phyloP scores from a whole-genome alignment of 1,140 invertebrate genomes.

The Tetramorium parvispinum region DNA sequence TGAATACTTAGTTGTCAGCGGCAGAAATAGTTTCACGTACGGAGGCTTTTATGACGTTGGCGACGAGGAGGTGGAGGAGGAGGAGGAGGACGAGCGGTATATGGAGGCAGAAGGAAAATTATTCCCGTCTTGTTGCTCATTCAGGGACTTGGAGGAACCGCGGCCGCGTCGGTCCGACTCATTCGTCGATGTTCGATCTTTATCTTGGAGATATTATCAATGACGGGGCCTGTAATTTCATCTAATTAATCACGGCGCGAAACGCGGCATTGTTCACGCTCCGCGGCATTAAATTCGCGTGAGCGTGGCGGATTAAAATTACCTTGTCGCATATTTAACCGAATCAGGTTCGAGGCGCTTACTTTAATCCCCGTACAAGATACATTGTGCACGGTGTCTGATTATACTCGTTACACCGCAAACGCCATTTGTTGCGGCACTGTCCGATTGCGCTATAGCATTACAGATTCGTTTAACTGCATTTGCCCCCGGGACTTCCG shows the following conservation, averaged over 20 bases:
- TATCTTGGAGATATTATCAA: constrained; percentile 70
- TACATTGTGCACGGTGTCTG: constrained; percentile 52
- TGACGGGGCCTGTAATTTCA: constrained; percentile 65
- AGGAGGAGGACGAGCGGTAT: background rate
- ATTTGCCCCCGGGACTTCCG: constrained; percentile 29
- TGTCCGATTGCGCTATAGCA: constrained; percentile 39
- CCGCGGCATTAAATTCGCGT: constrained; percentile 62
- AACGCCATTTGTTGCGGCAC: constrained; percentile 29
- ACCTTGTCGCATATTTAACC: constrained; percentile 68
- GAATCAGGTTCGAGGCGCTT: constrained; percentile 45
- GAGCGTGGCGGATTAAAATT: constrained; percentile 65
- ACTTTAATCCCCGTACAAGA: constrained; percentile 49
- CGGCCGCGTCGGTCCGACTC: constrained; percentile 8
- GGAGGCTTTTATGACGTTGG: constrained; percentile 68
- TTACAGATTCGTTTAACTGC: constrained; percentile 52
- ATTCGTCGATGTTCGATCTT: constrained; percentile 66
- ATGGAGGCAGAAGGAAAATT: background rate
- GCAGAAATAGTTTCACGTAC: constrained; percentile 75
- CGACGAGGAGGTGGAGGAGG: background rate
- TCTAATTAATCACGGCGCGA: constrained; percentile 72
- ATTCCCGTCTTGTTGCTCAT: constrained; percentile 21
- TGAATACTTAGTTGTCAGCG: constrained; percentile 68
- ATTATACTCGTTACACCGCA: constrained; percentile 40
- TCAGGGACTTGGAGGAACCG: background rate
- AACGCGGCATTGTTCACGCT: constrained; percentile 63